Percentiles rank a stretch among this genome's conserved stretches.
Conservation (phyloP, 1,140 invertebrate genomes). For the Gyrodactylus bullatarudis region DNA sequence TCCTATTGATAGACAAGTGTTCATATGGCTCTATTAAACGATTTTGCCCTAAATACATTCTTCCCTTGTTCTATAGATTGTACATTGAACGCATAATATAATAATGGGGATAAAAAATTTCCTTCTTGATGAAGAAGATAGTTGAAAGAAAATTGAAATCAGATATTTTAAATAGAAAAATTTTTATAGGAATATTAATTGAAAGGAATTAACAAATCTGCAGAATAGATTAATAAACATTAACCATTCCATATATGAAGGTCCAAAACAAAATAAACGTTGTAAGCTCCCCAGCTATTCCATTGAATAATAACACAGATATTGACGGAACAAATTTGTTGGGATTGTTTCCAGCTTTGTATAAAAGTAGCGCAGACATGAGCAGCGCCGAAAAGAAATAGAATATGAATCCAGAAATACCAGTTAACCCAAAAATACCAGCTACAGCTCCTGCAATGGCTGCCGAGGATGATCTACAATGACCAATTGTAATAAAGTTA, state of each 20-base stretch:
- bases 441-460: conserved; percentile 2
- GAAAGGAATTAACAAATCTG: too few species aligned
- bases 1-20: too few species aligned
- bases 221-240: conserved; percentile 20
- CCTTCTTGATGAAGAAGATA: too few species aligned
- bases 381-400: neutral
- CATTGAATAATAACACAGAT: conserved; percentile 10
- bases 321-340: conserved; percentile 7
- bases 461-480: conserved; percentile 2
- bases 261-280: conserved; percentile 21
- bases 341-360: conserved; percentile 4
- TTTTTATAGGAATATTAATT: too few species aligned
- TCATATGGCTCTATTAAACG: too few species aligned
- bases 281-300: conserved; percentile 16
- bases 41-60: too few species aligned
- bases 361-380: conserved; percentile 1
- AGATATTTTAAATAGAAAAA: too few species aligned
- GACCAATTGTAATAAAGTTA: neutral
- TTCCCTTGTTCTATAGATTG: too few species aligned
- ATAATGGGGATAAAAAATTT: too few species aligned
- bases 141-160: too few species aligned
- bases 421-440: conserved; percentile 5
- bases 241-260: conserved; percentile 20
- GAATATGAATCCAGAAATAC: conserved; percentile 4
- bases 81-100: too few species aligned